A percentile compares a stretch with the other conserved stretches of the same genome.
phyloP scores from a whole-genome alignment of 2,888 invertebrate species.

The Drosophila tripunctata region DNA sequence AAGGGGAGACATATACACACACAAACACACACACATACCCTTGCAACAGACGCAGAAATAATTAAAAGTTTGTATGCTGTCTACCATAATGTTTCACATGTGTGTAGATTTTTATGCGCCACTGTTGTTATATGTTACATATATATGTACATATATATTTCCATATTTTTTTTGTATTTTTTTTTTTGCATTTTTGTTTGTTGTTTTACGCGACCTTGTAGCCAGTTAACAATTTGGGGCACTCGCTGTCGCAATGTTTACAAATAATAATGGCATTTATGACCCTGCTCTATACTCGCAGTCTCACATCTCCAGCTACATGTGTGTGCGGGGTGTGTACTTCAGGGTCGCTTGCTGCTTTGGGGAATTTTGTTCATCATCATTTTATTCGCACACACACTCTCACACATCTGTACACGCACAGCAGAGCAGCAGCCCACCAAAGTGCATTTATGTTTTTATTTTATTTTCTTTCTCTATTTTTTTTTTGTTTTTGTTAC shows the following conservation, averaged over 20 bases:
- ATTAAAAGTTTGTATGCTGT: slow-evolving; percentile 73
- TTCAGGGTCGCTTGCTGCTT: slow-evolving; percentile 53
- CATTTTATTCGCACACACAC: slow-evolving; percentile 49
- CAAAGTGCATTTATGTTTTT: slow-evolving; percentile 56
- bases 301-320: slow-evolving; percentile 24
- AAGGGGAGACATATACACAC: slow-evolving; percentile 15
- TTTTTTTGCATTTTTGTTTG: slow-evolving; percentile 10
- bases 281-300: slow-evolving; percentile 62
- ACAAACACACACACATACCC: slow-evolving; percentile 30
- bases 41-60: slow-evolving; percentile 65
- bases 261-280: slow-evolving; percentile 78
- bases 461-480: slow-evolving; percentile 27
- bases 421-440: slow-evolving; percentile 26
- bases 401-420: slow-evolving; percentile 18
- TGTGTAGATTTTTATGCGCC: slow-evolving; percentile 20
- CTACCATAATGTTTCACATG: slow-evolving; percentile 49
- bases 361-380: slow-evolving; percentile 57
- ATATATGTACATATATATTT: too few relatives aligned
- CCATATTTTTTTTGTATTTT: slow-evolving; percentile 21
- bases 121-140: slow-evolving; percentile 26
- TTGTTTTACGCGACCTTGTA: slow-evolving; percentile 64
- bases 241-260: slow-evolving; percentile 76
- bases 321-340: slow-evolving; percentile 39
- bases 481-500: background rate
- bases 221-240: slow-evolving; percentile 74